Conservation (phyloP, 2,113 vertebrate genomes). For the Mus musculus region DNA sequence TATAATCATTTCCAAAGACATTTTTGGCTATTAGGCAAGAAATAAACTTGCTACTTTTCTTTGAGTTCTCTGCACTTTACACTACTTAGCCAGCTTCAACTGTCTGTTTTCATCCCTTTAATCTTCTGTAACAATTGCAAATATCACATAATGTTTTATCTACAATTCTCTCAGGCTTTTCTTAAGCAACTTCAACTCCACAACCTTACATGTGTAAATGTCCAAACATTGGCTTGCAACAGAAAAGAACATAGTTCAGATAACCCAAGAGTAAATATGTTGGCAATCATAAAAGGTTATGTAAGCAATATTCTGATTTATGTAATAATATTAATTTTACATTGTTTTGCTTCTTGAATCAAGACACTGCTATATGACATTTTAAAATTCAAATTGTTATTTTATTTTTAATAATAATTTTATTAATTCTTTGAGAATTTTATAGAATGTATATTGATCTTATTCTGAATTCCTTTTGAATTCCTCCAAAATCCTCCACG, state of each 20-base stretch:
- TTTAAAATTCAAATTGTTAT: background rate
- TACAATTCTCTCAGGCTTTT: background rate
- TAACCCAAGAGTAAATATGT: background rate
- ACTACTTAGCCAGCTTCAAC: background rate
- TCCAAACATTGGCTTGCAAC: background rate
- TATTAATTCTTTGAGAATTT: background rate
- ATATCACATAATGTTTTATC: background rate
- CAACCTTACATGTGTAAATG: background rate
- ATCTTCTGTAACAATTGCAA: background rate
- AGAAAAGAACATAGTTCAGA: slow-evolving; percentile 7
- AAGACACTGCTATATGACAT: slow-evolving; percentile 1
- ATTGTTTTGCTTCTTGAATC: background rate
- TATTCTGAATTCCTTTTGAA: background rate
- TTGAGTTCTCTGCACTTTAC: background rate
- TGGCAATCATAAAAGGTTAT: background rate
- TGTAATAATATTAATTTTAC: background rate
- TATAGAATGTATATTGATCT: background rate
- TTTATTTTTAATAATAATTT: background rate
- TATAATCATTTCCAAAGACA: background rate
- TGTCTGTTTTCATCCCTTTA: background rate
- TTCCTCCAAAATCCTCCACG: background rate
- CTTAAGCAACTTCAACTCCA: background rate
- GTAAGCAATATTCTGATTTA: background rate
- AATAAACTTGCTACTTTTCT: background rate
- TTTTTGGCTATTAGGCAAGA: background rate